Percentiles rank a stretch among this genome's conserved stretches.
Evolutionary conservation across 2,113 vertebrate genomes (phyloP).

Genomic region (Megatriorchis doriae): DNA sequence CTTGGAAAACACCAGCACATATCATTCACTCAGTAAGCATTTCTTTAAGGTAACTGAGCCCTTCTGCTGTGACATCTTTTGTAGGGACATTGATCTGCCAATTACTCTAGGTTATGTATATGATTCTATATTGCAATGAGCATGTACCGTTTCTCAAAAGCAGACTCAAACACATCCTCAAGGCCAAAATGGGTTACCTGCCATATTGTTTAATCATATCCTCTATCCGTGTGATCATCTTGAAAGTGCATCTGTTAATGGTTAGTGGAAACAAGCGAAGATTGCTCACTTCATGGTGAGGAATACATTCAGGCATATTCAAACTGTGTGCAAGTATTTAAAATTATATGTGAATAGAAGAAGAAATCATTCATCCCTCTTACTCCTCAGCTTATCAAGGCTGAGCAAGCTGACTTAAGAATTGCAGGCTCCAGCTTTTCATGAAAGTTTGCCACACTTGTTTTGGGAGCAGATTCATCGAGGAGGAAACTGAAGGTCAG

Average conservation of each 20-base stretch:
- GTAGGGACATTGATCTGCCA: neutral
- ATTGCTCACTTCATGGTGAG: neutral
- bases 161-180: rapidly evolving
- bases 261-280: neutral
- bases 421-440: neutral
- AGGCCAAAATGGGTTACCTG: neutral
- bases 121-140: neutral
- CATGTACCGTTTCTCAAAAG: neutral
- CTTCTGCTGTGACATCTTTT: neutral
- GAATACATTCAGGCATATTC: neutral
- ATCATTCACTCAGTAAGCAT: neutral
- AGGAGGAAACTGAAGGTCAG: neutral
- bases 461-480: neutral
- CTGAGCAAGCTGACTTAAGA: neutral
- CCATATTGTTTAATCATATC: neutral
- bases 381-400: neutral
- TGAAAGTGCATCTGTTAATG: neutral
- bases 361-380: neutral
- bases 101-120: neutral
- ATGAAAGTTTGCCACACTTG: neutral
- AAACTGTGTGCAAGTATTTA: neutral
- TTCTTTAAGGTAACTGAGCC: neutral
- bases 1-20: neutral
- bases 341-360: neutral
- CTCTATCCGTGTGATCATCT: neutral